These are phyloP conservation scores for Drosophila saltans DNA, from an alignment of 1,140 invertebrate genomes.

Conservation along the genomic window DNA sequence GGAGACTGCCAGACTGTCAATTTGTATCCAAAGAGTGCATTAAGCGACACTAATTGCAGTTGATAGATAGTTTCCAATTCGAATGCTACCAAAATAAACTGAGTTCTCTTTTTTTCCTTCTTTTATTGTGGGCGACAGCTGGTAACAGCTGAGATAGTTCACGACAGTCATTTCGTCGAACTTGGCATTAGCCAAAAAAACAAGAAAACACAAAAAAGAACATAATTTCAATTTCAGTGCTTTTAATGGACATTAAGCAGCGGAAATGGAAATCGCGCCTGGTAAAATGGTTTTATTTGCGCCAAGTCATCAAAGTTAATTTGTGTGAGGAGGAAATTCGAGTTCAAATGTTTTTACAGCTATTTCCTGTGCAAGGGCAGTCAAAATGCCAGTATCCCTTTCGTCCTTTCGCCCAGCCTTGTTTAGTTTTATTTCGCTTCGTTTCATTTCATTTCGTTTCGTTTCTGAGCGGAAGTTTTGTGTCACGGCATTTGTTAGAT, in stretches of 20 bases:
- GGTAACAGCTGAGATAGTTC: background rate
- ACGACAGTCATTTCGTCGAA: slow-evolving; percentile 12
- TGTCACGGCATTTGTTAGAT: slow-evolving; percentile 68
- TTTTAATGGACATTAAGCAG: slow-evolving; percentile 71
- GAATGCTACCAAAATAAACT: slow-evolving; percentile 12
- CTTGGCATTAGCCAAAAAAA: slow-evolving; percentile 31
- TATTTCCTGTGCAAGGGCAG: slow-evolving; percentile 53
- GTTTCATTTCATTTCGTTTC: slow-evolving; percentile 15
- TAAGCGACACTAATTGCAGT: slow-evolving; percentile 63
- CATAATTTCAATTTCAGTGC: slow-evolving; percentile 65
- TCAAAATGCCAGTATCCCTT: slow-evolving; percentile 16
- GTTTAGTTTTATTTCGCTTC: slow-evolving; percentile 42
- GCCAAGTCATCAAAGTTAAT: slow-evolving; percentile 77
- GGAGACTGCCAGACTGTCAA: slow-evolving; percentile 32
- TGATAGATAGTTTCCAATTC: slow-evolving; percentile 71
- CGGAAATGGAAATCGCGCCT: slow-evolving; percentile 74
- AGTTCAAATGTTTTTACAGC: slow-evolving; percentile 74
- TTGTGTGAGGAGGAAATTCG: slow-evolving; percentile 55
- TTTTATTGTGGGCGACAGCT: background rate
- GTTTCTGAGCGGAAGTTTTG: slow-evolving; percentile 48
- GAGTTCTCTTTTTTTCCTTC: background rate
- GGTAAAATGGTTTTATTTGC: slow-evolving; percentile 58
- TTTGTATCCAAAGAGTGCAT: slow-evolving; percentile 57
- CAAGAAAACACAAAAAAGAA: too few relatives aligned
- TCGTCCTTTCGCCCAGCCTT: background rate